A percentile compares a stretch with the other conserved stretches of the same genome.
phyloP scores from a whole-genome alignment of 2,113 vertebrate genomes.

The Dasyurus viverrinus region DNA sequence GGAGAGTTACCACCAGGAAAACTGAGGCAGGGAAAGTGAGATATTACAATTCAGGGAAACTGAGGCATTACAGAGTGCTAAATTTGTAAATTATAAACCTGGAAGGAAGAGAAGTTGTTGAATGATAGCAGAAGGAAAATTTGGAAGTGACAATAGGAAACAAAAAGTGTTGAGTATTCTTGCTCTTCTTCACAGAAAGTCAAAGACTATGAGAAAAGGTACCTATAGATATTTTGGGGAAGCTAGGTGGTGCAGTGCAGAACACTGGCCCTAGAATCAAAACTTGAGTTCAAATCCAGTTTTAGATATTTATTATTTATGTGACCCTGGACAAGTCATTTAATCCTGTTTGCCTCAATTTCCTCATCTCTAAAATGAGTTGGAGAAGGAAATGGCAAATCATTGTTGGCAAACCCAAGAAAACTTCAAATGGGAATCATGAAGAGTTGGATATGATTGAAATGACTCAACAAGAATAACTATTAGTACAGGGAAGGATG shows the following conservation, averaged over 20 bases:
- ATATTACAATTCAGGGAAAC: no score
- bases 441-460: not conserved
- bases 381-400: not conserved
- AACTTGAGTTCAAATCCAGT: no score
- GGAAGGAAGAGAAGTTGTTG: not conserved
- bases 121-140: not conserved
- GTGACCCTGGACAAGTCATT: not conserved
- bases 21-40: no score
- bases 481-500: not conserved
- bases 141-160: not conserved
- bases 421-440: not conserved
- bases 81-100: not conserved
- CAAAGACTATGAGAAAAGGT: not conserved
- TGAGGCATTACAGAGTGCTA: not conserved
- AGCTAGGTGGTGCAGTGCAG: not conserved
- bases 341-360: not conserved
- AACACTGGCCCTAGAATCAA: not conserved
- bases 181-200: not conserved
- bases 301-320: no score
- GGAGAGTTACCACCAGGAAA: no score
- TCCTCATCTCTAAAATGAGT: not conserved
- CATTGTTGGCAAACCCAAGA: no score
- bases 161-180: not conserved
- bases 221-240: no score
- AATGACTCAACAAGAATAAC: not conserved